Evolutionary conservation across 2,888 invertebrate species (phyloP), one percentile per base, ranked within the genome.

Genomic region (Bimastos eiseni): DNA sequence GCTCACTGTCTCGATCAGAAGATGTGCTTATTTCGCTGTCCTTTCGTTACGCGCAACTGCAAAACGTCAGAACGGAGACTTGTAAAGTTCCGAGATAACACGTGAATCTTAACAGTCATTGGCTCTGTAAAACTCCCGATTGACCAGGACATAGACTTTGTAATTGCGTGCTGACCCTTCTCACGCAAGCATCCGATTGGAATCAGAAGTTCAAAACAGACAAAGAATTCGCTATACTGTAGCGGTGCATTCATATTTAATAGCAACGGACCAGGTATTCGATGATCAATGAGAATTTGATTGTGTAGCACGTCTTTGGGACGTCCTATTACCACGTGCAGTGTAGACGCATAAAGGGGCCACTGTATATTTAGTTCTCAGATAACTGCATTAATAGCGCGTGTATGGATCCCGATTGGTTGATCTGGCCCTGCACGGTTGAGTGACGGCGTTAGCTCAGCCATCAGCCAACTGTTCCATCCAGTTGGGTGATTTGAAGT

Each of bases 401-500:
- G 13, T 70, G 70, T n/a, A 70, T 70, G 30, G 55, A 30, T 41
- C 55, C 55, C 3, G 30, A 55, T 24, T 55, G 55, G 24, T 30
- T 30, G 30, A 55, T 55, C 55, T 30, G 55, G 55, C 55, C 55
- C 55, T 55, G 34, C 33, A 5, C 84, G 36, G n/a, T 33, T 34
- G 34, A n/a, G 34, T 21, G 17, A 21, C 34, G 84, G 17, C 15
- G 34, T 21, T 83, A 3, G 36, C 19, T 86, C 86, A 94, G 91
- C 93, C 93, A 89, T 95, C 95, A 19, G 94, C 98, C 95, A 99
- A 97, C 96, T 98, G 98, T 95, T 99, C 99, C 96, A 99, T 97
- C 96, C 99, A 99, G 96, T 99, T 98, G 93, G 99, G 98, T 94
- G 98, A 98, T 96, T 99, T 99, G 97, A 99, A 99, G 96, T 98